Evolutionary conservation across 2,113 vertebrate species (phyloP).

Genomic region (Malaclemys terrapin): DNA sequence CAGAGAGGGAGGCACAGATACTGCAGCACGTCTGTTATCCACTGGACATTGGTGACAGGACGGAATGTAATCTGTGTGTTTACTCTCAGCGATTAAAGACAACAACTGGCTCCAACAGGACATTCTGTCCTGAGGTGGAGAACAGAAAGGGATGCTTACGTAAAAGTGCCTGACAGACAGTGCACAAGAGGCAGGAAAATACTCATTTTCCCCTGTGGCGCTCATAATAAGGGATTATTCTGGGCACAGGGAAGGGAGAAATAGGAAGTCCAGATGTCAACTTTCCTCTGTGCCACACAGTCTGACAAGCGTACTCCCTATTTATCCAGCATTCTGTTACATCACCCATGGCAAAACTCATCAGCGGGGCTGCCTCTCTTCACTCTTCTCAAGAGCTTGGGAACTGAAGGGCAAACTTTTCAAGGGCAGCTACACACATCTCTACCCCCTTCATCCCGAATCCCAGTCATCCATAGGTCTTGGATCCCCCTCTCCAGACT

Average conservation of each 20-base stretch:
- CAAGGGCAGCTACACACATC: not conserved
- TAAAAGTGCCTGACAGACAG: conserved; percentile 41
- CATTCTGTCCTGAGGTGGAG: accelerated
- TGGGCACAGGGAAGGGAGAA: not conserved
- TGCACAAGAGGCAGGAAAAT: not conserved
- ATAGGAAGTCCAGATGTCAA: conserved; percentile 57
- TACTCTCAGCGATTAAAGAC: conserved; percentile 32
- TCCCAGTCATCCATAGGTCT: conserved; percentile 19
- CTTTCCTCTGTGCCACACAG: not conserved
- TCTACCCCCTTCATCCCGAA: not conserved
- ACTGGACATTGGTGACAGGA: not conserved
- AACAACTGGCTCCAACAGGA: conserved; percentile 9
- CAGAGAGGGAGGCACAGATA: not conserved
- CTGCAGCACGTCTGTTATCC: not conserved
- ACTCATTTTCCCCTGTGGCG: not conserved
- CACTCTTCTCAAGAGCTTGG: not conserved
- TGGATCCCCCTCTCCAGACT: not conserved
- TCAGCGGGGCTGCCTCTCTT: not conserved
- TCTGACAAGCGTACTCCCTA: not conserved
- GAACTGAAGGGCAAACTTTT: not conserved
- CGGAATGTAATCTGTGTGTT: conserved; percentile 26
- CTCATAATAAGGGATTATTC: conserved; percentile 40
- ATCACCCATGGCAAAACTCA: not conserved
- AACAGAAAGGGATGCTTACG: not conserved
- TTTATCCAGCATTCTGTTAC: not conserved